Evolutionary conservation across 2,797 vertebrate species (phyloP).

Genomic region (Cryptoblepharus egeriae): DNA sequence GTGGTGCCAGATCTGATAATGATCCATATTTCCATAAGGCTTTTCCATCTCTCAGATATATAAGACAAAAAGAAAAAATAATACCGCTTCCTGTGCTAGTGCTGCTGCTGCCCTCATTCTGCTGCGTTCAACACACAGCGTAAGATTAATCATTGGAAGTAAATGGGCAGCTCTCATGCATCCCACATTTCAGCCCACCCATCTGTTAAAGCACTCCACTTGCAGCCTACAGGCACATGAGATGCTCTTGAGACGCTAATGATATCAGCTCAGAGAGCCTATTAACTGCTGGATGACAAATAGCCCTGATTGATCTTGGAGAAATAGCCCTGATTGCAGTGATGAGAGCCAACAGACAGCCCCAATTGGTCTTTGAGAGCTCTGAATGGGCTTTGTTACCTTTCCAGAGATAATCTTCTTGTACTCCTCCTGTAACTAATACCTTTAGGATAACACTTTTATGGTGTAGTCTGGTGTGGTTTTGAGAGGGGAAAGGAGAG

Average conservation of each 20-base stretch:
- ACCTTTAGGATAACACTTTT: neutral
- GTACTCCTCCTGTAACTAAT: neutral
- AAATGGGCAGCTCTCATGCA: neutral
- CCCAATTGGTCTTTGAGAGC: neutral
- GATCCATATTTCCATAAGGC: no score
- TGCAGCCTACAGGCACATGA: neutral
- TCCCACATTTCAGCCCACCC: neutral
- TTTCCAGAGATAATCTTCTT: neutral
- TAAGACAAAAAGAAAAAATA: neutral
- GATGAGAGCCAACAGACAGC: neutral
- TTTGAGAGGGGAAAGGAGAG: neutral
- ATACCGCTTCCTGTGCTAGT: neutral
- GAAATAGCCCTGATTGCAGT: neutral
- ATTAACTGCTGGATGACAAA: neutral
- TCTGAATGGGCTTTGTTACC: neutral
- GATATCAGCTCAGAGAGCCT: neutral
- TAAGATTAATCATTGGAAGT: neutral
- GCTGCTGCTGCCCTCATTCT: neutral
- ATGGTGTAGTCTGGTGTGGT: no score
- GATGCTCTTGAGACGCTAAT: slow-evolving; percentile 2
- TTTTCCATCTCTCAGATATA: neutral
- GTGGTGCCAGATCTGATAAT: neutral
- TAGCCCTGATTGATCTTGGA: neutral
- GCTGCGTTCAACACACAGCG: neutral
- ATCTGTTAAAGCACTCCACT: neutral